Percentiles rank a stretch among this genome's conserved stretches.
Conservation (phyloP, 2,888 invertebrate genomes). For the Ormyrus pomaceus region DNA sequence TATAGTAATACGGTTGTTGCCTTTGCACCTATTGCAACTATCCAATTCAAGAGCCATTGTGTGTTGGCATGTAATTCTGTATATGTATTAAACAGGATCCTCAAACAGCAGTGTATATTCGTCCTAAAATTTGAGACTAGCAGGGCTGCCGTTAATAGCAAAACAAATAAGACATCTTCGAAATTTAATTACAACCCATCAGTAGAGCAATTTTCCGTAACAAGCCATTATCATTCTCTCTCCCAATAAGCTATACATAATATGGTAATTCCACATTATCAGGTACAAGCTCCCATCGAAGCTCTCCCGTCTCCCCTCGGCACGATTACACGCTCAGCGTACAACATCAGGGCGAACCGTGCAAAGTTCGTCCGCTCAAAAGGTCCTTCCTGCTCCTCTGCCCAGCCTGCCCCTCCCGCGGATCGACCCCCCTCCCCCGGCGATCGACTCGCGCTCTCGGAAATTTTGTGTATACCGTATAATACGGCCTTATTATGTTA, state of each 20-base stretch:
- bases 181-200: too few species aligned
- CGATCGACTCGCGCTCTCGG: slow-evolving; percentile 43
- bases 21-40: too few species aligned
- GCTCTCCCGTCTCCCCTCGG: background rate
- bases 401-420: background rate
- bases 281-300: slow-evolving; percentile 8
- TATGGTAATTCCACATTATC: slow-evolving; percentile 52
- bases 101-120: too few species aligned
- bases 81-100: too few species aligned
- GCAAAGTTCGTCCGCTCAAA: slow-evolving; percentile 40
- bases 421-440: slow-evolving; percentile 13
- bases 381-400: background rate
- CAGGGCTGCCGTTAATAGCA: too few species aligned
- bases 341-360: slow-evolving; percentile 7
- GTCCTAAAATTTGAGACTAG: too few species aligned
- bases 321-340: background rate
- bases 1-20: too few species aligned
- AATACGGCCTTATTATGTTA: slow-evolving; percentile 72
- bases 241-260: slow-evolving; percentile 45
- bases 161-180: too few species aligned
- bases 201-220: background rate
- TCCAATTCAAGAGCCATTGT: too few species aligned
- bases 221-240: slow-evolving; percentile 41
- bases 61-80: too few species aligned
- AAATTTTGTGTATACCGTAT: slow-evolving; percentile 71